These are phyloP conservation scores for Neoarius graeffei DNA, from an alignment of 2,113 vertebrate species.

Conservation along the genomic window DNA sequence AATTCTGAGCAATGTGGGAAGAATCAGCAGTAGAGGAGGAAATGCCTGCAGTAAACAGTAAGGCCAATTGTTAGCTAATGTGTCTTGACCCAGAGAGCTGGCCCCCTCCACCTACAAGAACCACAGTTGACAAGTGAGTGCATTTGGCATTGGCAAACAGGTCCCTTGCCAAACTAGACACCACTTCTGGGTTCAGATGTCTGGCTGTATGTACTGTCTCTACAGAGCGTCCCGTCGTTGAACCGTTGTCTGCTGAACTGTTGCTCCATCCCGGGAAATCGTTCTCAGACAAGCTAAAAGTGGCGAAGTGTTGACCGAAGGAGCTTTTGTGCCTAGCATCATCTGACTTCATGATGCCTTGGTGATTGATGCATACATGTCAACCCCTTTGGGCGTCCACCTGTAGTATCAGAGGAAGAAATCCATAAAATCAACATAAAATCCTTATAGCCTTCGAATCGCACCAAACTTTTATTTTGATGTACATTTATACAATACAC, in stretches of 20 bases:
- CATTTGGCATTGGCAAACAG: background rate
- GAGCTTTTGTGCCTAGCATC: background rate
- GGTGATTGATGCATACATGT: too few species aligned
- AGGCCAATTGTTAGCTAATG: background rate
- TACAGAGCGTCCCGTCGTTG: too few species aligned
- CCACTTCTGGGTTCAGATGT: background rate
- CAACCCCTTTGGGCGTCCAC: too few species aligned
- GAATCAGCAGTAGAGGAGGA: background rate
- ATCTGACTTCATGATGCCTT: background rate
- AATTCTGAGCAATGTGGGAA: slow-evolving; percentile 4
- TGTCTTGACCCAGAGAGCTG: background rate
- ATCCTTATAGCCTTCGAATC: too few species aligned
- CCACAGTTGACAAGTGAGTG: background rate
- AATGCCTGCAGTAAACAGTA: slow-evolving; percentile 5
- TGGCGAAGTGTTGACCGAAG: background rate
- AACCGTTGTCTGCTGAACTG: background rate
- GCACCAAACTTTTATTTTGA: too few species aligned
- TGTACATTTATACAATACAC: too few species aligned
- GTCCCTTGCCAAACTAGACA: background rate
- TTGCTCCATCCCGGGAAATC: background rate
- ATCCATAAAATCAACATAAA: too few species aligned
- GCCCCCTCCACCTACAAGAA: background rate
- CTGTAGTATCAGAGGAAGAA: too few species aligned
- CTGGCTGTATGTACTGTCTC: background rate
- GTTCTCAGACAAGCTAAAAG: background rate